These are phyloP conservation scores for Leptocoma aspasia DNA, from an alignment of 2,113 vertebrate genomes.

Conservation along the genomic window DNA sequence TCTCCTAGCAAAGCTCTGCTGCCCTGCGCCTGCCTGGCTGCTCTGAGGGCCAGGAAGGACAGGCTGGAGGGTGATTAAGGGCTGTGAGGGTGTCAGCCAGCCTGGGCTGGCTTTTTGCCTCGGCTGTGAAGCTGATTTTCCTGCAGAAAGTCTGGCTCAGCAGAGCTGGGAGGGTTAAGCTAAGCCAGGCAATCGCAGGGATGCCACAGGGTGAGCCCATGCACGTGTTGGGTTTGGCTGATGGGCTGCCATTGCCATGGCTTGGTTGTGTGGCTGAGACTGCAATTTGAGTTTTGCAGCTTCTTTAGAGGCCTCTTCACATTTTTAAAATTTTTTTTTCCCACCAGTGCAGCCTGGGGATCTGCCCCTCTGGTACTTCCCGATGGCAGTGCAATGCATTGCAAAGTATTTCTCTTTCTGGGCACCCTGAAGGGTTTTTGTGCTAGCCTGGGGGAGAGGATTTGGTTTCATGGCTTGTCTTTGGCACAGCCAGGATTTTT, in stretches of 20 bases:
- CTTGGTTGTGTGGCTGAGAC: neutral
- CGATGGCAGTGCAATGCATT: neutral
- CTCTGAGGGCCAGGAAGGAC: fast-evolving
- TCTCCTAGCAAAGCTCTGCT: neutral
- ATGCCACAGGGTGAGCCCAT: neutral
- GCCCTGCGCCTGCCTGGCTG: neutral
- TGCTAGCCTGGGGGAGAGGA: neutral
- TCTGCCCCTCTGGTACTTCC: neutral
- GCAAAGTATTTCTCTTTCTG: neutral
- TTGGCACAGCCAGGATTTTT: neutral
- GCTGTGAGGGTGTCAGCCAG: neutral
- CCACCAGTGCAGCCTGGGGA: neutral
- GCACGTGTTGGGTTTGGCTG: neutral
- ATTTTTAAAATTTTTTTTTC: neutral
- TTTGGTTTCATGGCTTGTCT: neutral
- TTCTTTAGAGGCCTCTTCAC: neutral
- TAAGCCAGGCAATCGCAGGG: neutral
- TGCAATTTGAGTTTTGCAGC: neutral
- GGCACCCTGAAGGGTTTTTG: neutral
- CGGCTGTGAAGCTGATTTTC: neutral
- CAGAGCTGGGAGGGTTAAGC: neutral
- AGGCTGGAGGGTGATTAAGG: neutral
- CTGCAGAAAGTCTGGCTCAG: neutral
- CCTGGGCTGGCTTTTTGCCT: neutral
- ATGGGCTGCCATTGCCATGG: neutral